Evolutionary conservation across 2,888 invertebrate genomes (phyloP).

Genomic region (Melinaea marsaeus): DNA sequence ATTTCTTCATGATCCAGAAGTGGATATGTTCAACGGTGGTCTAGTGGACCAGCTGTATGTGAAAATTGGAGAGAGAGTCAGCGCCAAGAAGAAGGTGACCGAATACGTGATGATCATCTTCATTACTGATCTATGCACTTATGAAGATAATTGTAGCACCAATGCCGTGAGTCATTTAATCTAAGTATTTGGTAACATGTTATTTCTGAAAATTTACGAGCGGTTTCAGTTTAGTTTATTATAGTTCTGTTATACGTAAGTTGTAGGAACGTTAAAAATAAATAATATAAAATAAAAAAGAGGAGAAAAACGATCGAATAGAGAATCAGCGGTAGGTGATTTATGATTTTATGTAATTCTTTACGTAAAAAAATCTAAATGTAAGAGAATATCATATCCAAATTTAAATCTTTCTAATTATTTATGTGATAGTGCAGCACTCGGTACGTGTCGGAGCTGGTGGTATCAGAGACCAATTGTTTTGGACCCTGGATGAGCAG

Average conservation of each 20-base stretch:
- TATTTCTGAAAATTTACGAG: not conserved
- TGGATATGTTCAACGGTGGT: conserved; percentile 78
- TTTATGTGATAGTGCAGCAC: conserved; percentile 75
- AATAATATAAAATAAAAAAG: too few species aligned
- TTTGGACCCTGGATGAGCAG: conserved; percentile 83
- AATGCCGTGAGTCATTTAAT: conserved; percentile 64
- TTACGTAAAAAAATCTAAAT: too few species aligned
- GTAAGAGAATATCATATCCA: too few species aligned
- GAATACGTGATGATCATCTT: conserved; percentile 76
- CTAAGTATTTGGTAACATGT: not conserved
- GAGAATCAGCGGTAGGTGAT: too few species aligned
- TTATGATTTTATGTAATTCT: too few species aligned
- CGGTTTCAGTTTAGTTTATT: not conserved
- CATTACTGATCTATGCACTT: conserved; percentile 70
- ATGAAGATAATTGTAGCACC: conserved; percentile 71
- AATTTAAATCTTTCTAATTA: too few species aligned
- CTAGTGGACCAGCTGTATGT: conserved; percentile 80
- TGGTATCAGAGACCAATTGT: conserved; percentile 73
- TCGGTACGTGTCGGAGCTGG: conserved; percentile 70
- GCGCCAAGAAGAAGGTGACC: conserved; percentile 79
- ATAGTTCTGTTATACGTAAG: too few species aligned
- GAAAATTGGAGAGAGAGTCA: conserved; percentile 79
- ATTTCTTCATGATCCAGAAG: conserved; percentile 51
- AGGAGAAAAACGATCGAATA: too few species aligned
- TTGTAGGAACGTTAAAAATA: too few species aligned